Evolutionary conservation across 2,797 vertebrate species (phyloP).

Genomic region (Lepidocolaptes lacrymiger): DNA sequence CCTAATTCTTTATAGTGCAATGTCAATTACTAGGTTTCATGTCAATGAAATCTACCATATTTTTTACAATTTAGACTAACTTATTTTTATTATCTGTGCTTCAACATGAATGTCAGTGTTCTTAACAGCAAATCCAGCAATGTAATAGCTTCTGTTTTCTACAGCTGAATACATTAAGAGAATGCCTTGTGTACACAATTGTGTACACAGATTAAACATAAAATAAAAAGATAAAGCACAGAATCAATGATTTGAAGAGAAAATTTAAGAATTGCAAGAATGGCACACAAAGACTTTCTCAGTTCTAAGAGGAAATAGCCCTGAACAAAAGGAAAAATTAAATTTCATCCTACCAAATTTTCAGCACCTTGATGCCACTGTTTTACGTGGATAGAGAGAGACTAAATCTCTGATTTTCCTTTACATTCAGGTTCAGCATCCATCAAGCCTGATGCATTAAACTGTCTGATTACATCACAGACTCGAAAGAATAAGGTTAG

Average conservation of each 20-base stretch:
- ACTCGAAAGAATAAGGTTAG: not conserved
- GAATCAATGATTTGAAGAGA: not conserved
- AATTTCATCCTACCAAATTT: not conserved
- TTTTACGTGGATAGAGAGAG: not conserved
- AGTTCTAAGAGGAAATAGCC: not conserved
- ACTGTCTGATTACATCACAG: not conserved
- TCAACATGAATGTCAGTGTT: not conserved
- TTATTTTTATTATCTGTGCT: not conserved
- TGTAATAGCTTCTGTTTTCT: not conserved
- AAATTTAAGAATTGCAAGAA: not conserved
- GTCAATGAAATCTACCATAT: not conserved
- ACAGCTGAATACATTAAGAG: not conserved
- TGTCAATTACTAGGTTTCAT: not conserved
- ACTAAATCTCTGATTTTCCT: not conserved
- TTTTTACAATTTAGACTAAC: constrained; percentile 20
- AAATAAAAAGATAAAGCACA: not conserved
- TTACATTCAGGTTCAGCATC: not conserved
- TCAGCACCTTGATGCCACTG: not conserved
- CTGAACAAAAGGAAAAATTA: not conserved
- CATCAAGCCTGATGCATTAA: not conserved
- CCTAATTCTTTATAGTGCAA: not conserved
- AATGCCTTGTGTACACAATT: not conserved
- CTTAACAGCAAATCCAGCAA: not conserved
- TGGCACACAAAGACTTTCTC: not conserved
- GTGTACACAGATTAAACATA: not conserved